Conservation (phyloP, 2,113 vertebrate genomes). For the Chrysemys picta region DNA sequence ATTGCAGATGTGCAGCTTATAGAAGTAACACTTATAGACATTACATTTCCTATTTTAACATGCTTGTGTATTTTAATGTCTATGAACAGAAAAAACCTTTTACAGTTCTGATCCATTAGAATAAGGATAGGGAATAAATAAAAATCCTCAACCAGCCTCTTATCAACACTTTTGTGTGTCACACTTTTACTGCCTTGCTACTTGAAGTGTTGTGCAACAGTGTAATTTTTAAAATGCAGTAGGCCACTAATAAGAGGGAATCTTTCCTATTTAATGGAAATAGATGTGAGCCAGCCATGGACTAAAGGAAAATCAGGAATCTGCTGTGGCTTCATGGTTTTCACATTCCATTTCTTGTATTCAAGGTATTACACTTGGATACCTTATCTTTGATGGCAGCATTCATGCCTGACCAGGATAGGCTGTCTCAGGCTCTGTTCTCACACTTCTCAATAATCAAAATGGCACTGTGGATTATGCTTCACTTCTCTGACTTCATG, state of each 20-base stretch:
- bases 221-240: not conserved
- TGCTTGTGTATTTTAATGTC: not conserved
- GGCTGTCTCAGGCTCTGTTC: conserved; percentile 56
- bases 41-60: not conserved
- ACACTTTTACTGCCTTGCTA: not conserved
- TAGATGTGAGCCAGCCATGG: not conserved
- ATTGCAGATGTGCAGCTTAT: not conserved
- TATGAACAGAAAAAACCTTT: not conserved
- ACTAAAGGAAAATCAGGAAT: not conserved
- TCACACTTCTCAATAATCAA: conserved; percentile 69
- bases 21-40: not conserved
- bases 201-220: not conserved
- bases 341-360: not conserved
- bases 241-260: not conserved
- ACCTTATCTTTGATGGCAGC: conserved; percentile 46
- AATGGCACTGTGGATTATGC: conserved; percentile 57
- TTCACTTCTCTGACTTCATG: conserved; percentile 62
- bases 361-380: conserved; percentile 25
- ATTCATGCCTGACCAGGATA: not conserved
- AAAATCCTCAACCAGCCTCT: not conserved
- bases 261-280: not conserved
- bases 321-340: not conserved
- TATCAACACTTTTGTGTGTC: not conserved
- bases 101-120: not conserved
- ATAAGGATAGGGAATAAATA: not conserved